Evolutionary conservation across 2,113 vertebrate genomes (phyloP).

Genomic region (Clarias gariepinus): DNA sequence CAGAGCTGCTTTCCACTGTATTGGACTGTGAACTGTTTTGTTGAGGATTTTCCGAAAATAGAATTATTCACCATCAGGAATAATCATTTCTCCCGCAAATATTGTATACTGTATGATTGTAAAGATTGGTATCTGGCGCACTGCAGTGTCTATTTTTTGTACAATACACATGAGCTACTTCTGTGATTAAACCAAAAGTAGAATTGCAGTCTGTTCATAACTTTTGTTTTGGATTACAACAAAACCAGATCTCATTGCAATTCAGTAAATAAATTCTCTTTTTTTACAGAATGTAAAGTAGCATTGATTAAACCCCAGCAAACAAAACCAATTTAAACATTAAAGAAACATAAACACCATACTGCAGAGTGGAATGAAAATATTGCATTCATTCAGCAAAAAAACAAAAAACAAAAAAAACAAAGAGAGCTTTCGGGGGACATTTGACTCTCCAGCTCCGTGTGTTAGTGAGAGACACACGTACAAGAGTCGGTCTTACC

Average conservation of each 20-base stretch:
- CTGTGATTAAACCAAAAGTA: too few relatives aligned
- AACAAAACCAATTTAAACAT: background rate
- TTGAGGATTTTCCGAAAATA: too few relatives aligned
- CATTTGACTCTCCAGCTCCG: background rate
- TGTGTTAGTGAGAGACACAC: background rate
- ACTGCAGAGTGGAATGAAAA: background rate
- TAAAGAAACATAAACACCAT: background rate
- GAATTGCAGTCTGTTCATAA: background rate
- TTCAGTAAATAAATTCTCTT: background rate
- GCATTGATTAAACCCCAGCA: background rate
- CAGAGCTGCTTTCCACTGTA: too few relatives aligned
- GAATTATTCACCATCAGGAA: too few relatives aligned
- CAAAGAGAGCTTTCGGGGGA: background rate
- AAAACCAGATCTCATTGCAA: background rate
- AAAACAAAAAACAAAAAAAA: background rate
- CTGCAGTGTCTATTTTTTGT: too few relatives aligned
- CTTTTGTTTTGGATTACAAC: background rate
- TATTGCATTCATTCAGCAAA: background rate
- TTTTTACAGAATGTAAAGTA: background rate
- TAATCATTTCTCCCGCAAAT: too few relatives aligned
- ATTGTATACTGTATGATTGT: too few relatives aligned
- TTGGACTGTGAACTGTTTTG: too few relatives aligned
- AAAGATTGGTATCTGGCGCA: too few relatives aligned
- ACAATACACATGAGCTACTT: too few relatives aligned
- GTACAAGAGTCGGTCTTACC: background rate